Evolutionary conservation across 1,140 invertebrate species (phyloP), one percentile per base, ranked within the genome.

Genomic region (Bathynomus jamesi): DNA sequence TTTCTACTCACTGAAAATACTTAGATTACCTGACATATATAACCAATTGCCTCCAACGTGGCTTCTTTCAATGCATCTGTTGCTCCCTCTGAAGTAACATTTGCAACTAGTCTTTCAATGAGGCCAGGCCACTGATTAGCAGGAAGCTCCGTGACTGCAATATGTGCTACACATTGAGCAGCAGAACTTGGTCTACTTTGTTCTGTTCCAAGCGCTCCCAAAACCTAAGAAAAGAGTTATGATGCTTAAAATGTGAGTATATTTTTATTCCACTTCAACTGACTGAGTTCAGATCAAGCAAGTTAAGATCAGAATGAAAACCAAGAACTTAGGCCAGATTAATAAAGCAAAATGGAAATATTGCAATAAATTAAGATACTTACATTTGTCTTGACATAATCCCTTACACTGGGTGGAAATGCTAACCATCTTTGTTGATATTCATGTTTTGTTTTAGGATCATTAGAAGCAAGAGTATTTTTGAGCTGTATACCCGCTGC

Each of bases 401-500:
- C 80, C 67, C 94, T 87, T 13, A 92, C 90, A 70, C 97, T 94
- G 79, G 89, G 89, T 24, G 92, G 89, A 80, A 99, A 90, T 25
- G 87, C 84, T 13, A 97, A 86, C 97, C 97, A 99, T 80, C 95
- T 83, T 75, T 94, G 89, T 81, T 96, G 93, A 81, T 96, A 95
- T 72, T 91, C 87, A 63, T 84, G 80, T 83, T 92, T 92, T 67
- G 95, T 84, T 31, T 84, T 86, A 29, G 85, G 83, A 84, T 99
- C 96, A 87, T 99, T 99, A 66, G 97, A 96, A 65, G 95, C 97
- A 27, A 99, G 87, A 77, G 94, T 91, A 86, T 99, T 99, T 85
- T 99, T 99, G 11, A 99, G 86, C 83, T 99, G 97, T 62, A 99
- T 84, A 78, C 97, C 97, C 76, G 96, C 96, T 78, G 97, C 96